phyloP scores from a whole-genome alignment of 1,140 invertebrate species.

The Heliconius hermathena region DNA sequence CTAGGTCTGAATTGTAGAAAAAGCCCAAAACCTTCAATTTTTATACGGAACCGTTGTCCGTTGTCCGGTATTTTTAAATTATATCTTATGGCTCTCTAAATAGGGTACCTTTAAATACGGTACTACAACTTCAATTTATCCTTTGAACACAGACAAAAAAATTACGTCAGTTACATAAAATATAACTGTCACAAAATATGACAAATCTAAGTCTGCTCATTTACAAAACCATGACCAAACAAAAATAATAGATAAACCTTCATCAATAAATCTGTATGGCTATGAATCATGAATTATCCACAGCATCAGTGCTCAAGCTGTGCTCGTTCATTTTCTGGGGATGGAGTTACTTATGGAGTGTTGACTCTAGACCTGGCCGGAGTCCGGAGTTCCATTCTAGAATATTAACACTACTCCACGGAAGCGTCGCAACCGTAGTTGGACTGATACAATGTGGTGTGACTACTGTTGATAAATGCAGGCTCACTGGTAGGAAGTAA shows the following conservation, averaged over 20 bases:
- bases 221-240: background rate
- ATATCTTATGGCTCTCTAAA: no score
- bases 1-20: no score
- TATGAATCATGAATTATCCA: slow-evolving; percentile 50
- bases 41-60: no score
- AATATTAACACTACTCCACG: slow-evolving; percentile 73
- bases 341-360: slow-evolving; percentile 53
- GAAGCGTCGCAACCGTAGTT: slow-evolving; percentile 60
- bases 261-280: slow-evolving; percentile 39
- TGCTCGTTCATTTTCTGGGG: slow-evolving; percentile 67
- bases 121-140: background rate
- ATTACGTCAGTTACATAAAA: background rate
- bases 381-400: slow-evolving; percentile 76
- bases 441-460: slow-evolving; percentile 75
- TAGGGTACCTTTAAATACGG: no score
- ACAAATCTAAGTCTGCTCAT: background rate
- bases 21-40: no score
- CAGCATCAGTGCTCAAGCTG: slow-evolving; percentile 52
- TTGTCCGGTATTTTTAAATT: no score
- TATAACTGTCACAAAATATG: background rate
- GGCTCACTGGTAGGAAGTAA: slow-evolving; percentile 55
- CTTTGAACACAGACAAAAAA: background rate
- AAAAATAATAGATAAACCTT: background rate
- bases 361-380: slow-evolving; percentile 27
- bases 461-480: slow-evolving; percentile 38